phyloP scores from a whole-genome alignment of 2,113 vertebrate species.

The Ahaetulla prasina region DNA sequence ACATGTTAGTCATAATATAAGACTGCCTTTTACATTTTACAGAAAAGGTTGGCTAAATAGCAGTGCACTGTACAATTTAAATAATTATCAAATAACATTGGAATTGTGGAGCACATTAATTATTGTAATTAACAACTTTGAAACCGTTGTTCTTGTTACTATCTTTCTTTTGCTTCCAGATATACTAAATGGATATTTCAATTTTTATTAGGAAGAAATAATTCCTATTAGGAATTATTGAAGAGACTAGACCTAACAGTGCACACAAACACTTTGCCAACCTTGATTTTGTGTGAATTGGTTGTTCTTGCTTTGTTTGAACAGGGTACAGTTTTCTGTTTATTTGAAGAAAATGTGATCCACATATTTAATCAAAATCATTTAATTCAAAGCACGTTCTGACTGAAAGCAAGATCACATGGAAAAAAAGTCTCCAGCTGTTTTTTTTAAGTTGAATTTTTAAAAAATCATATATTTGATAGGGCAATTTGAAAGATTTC shows the following conservation, averaged over 20 bases:
- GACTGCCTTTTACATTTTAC: background rate
- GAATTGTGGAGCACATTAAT: background rate
- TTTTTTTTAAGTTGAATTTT: constrained; percentile 74
- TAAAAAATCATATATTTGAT: constrained; percentile 73
- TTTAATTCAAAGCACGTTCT: constrained; percentile 82
- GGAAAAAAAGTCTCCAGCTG: constrained; percentile 70
- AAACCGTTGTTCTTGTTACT: background rate
- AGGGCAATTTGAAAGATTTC: constrained; percentile 78
- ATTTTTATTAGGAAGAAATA: constrained; percentile 59
- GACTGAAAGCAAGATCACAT: constrained; percentile 77
- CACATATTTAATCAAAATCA: constrained; percentile 74
- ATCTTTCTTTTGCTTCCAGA: background rate
- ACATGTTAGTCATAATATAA: background rate
- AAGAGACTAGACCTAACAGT: constrained; percentile 76
- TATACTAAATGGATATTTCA: constrained; percentile 53
- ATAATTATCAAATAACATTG: background rate
- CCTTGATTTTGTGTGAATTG: constrained; percentile 73
- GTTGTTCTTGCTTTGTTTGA: constrained; percentile 74
- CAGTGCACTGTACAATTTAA: background rate
- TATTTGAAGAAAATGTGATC: constrained; percentile 79
- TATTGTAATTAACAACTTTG: background rate
- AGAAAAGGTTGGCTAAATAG: background rate
- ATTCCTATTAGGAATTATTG: constrained; percentile 71
- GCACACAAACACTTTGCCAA: constrained; percentile 81
- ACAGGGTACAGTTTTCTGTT: constrained; percentile 74